Conservation (phyloP, 2,888 invertebrate species). For the Megastigmus dorsalis region DNA sequence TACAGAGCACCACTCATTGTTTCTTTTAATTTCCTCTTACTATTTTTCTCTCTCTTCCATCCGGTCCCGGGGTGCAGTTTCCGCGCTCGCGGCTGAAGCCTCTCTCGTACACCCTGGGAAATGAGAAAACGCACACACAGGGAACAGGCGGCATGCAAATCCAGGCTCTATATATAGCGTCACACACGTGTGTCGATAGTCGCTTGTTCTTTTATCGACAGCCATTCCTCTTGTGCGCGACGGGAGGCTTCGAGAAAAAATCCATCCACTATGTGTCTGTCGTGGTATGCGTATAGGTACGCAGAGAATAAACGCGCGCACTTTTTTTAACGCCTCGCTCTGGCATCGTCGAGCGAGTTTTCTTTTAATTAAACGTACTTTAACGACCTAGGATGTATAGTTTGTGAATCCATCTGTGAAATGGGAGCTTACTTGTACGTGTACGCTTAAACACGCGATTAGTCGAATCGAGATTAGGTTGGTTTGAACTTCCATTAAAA, state of each 20-base stretch:
- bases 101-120: conserved; percentile 12
- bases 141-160: not conserved
- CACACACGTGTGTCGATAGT: not conserved
- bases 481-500: conserved; percentile 1
- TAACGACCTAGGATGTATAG: not conserved
- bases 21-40: conserved; percentile 20
- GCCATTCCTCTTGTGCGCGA: not conserved
- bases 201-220: conserved; percentile 6
- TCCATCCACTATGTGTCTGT: no score
- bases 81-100: not conserved
- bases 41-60: not conserved
- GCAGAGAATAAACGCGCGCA: not conserved
- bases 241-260: no score
- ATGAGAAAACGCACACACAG: conserved; percentile 19
- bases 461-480: not conserved
- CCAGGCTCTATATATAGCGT: not conserved
- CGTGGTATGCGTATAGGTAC: not conserved
- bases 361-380: conserved; percentile 26
- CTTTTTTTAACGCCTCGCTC: not conserved
- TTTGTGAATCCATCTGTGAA: no score
- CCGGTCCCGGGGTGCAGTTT: not conserved
- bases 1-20: conserved; percentile 3
- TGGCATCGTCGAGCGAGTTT: not conserved
- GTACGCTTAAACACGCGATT: not conserved
- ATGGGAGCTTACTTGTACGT: no score